Base-by-base conservation (phyloP, 30 jellyfish, hydroid and myxozoan genomes). In the Phacellophora camtschatica region DNA sequence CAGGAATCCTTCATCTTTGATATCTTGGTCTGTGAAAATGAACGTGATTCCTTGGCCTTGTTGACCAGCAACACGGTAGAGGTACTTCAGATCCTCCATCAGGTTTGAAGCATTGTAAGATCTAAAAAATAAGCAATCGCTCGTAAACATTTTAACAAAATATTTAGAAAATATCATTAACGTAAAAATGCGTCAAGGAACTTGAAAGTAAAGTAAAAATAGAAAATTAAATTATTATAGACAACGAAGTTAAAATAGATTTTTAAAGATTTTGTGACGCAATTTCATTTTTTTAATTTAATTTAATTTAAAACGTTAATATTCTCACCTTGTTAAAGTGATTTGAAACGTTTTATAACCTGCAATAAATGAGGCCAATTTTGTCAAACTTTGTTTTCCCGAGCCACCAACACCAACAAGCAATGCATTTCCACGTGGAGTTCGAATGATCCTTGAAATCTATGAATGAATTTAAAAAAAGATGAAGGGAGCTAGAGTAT, bases 321-420 rank as follows among this genome's bases (percentile, higher is more conserved):
- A n/a, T n/a, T n/a, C n/a, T 19, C 54, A 85, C 96, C 96, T 74
- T 15, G 96, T 87, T 16, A 87, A 41, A 18, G 92, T 68, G 51
- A 87, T 87, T 62, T 87, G 96, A 45, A 87, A 87, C n/a, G 96
- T 87, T 42, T 67, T 87, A 61, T 87, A 77, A 9, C 96, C 96
- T 45, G 96, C 96, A 49, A 87, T 87, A 35, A 75, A 87, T 13
- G 96, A 78, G 20, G 96, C 96, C 4, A 87, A 79, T 46, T 85
- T 77, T 18, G 96, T 87, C 23, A 87, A 49, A 58, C 96, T 87
- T 49, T 87, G 96, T 46, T 87, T 87, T 29, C 96, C 96, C 0
- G 96, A 87, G 28, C 96, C 96, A 19, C 96, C 96, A 27, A 87
- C 96, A 41, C 96, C 96, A 5, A 87, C 96, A 36, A 87, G 82